Evolutionary conservation across 2,113 vertebrate species (phyloP), one percentile per base, ranked within the genome.

Genomic region (Channa maculata): DNA sequence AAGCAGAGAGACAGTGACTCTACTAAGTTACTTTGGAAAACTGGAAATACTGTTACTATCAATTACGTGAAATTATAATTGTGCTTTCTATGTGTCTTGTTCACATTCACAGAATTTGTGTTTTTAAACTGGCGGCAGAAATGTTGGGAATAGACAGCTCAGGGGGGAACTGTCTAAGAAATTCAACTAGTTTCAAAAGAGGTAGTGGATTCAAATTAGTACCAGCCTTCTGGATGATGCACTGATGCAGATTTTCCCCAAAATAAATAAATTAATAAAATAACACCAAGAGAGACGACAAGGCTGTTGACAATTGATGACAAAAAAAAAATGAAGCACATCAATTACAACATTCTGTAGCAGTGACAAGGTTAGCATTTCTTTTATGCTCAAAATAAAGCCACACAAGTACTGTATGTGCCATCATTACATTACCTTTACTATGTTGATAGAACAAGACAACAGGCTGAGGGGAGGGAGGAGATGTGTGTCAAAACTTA

Each of bases 351-450:
- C 58, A 52, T 57, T 70, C 46, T 53, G 54, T 15, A 54, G 72
- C 58, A 54, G 45, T 88, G 95, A 96, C 95, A 98, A 95, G 94
- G 96, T 96, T 98, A 97, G 96, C 96, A 98, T 85, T 93, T 95
- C 92, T 79, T 83, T 75, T 54, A 84, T 84, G 87, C 65, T 61
- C 58, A 77, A 57, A 77, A 54, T 70, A 83, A 84, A 67, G 51
- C 38, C 24, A 82, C 55, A 72, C 39, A 78, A 46, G 46, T 63
- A 65, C 62, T 24, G 24, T 24, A 63, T 83, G 62, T 24, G 24
- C 24, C 24, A 24, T 85, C 57, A 84, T 81, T 88, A 73, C 64
- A 87, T 91, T 86, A 90, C 36, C 75, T 85, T 80, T 65, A 79
- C 52, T 75, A 60, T 75, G 62, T 44, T 73, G 64, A 48, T 68